These are phyloP conservation scores for Tursiops truncatus DNA, from an alignment of 2,113 vertebrate species.

Conservation along the genomic window DNA sequence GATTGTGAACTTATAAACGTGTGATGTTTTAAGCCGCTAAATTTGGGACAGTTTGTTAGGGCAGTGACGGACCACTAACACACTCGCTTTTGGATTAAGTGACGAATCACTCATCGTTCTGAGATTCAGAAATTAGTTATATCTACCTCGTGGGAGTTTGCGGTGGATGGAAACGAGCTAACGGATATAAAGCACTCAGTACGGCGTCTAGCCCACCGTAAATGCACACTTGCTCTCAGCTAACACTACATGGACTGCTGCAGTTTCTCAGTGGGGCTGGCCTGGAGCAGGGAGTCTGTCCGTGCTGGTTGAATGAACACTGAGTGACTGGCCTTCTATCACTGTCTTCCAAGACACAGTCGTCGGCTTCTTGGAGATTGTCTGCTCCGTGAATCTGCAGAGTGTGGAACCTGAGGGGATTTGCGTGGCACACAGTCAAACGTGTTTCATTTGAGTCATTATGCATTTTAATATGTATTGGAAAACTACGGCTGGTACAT, in stretches of 20 bases:
- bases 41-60: slow-evolving; percentile 33
- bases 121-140: slow-evolving; percentile 53
- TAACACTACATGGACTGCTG: neutral
- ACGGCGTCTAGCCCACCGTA: neutral
- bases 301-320: neutral
- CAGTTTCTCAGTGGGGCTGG: neutral
- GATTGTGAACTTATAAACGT: neutral
- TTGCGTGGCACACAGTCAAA: neutral
- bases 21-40: slow-evolving; percentile 20
- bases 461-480: slow-evolving; percentile 7
- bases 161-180: neutral
- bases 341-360: neutral
- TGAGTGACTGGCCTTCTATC: neutral
- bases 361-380: neutral
- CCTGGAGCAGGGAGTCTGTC: neutral
- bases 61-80: slow-evolving; percentile 45
- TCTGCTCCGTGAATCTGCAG: neutral
- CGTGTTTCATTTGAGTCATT: neutral
- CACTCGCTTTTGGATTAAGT: slow-evolving; percentile 11
- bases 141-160: slow-evolving; percentile 19
- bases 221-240: neutral
- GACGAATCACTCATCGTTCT: slow-evolving; percentile 59
- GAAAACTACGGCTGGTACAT: slow-evolving; percentile 2
- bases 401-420: neutral
- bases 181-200: neutral